A percentile compares a stretch with the other conserved stretches of the same genome.
These are phyloP conservation scores for Climacteris rufus DNA, from an alignment of 2,113 vertebrate species.

Conservation along the genomic window DNA sequence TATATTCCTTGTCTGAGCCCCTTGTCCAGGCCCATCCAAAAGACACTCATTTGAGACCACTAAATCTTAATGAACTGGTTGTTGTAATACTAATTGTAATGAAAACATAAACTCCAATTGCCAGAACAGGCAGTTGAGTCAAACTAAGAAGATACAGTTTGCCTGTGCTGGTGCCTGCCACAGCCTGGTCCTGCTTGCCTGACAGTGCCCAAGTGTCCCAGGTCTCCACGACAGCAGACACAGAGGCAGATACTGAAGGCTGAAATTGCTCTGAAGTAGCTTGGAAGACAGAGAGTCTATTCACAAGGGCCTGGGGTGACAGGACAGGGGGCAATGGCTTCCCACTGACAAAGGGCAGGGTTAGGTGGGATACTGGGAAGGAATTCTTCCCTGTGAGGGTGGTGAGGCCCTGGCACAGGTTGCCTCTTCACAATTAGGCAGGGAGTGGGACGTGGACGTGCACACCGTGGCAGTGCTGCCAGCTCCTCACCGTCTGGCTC, in stretches of 20 bases:
- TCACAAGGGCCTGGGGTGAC: neutral
- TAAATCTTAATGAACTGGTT: neutral
- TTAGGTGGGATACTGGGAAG: neutral
- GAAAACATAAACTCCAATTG: neutral
- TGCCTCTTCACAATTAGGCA: neutral
- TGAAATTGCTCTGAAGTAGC: neutral
- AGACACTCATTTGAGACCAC: neutral
- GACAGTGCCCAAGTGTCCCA: neutral
- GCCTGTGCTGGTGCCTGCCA: neutral
- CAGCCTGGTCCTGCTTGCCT: neutral
- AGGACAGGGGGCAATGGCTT: neutral
- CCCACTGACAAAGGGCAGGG: neutral
- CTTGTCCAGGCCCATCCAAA: neutral
- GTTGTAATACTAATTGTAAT: neutral
- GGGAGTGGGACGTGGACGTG: neutral
- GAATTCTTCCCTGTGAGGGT: neutral
- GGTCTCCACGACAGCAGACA: neutral
- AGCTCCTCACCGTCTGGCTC: conserved; percentile 86
- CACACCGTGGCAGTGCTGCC: neutral
- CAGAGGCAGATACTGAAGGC: neutral
- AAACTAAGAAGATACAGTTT: neutral
- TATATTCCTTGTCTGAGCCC: neutral
- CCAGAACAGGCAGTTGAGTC: neutral
- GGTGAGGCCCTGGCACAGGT: neutral
- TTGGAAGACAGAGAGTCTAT: neutral